Evolutionary conservation across 2,797 vertebrate species (phyloP).

Genomic region (Okamejei kenojei): DNA sequence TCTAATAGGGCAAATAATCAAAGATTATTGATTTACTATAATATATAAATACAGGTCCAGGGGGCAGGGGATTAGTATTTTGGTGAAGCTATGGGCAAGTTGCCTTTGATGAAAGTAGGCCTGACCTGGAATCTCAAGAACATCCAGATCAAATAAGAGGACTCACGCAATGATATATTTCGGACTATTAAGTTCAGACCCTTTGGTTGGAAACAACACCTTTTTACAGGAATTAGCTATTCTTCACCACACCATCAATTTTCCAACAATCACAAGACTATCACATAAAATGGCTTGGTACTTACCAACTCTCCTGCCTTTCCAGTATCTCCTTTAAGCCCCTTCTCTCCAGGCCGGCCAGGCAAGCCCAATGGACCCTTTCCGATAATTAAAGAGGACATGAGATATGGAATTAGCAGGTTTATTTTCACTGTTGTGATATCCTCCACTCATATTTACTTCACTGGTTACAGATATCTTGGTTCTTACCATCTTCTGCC

Average conservation of each 20-base stretch:
- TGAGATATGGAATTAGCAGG: neutral
- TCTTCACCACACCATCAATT: neutral
- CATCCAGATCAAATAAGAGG: neutral
- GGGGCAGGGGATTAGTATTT: neutral
- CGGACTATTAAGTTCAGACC: neutral
- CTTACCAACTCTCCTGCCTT: slow-evolving; percentile 7
- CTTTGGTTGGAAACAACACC: neutral
- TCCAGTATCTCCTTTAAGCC: slow-evolving; percentile 66
- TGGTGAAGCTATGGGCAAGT: neutral
- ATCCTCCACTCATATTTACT: neutral
- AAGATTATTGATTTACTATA: neutral
- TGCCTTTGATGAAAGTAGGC: neutral
- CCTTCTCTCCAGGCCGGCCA: slow-evolving; percentile 66
- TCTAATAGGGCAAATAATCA: neutral
- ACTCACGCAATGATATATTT: neutral
- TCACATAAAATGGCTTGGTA: neutral
- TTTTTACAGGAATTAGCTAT: neutral
- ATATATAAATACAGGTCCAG: neutral
- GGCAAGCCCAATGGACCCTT: slow-evolving; percentile 74
- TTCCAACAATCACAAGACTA: neutral
- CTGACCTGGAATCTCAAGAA: neutral
- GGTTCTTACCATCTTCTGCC: too few relatives aligned
- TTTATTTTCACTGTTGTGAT: neutral
- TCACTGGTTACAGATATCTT: neutral
- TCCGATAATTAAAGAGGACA: slow-evolving; percentile 1